phyloP scores from a whole-genome alignment of 1,140 invertebrate species.

The Centruroides sculpturatus region DNA sequence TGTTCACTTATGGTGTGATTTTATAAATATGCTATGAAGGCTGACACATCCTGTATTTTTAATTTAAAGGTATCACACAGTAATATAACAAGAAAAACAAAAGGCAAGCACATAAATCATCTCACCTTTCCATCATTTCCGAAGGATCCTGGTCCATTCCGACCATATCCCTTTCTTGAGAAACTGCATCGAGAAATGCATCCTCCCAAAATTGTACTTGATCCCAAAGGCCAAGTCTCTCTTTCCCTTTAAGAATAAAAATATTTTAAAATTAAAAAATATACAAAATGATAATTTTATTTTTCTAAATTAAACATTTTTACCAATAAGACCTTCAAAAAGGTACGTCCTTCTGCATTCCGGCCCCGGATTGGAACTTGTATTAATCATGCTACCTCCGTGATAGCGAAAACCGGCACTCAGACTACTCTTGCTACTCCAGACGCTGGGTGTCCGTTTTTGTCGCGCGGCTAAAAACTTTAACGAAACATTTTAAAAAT shows the following conservation, averaged over 20 bases:
- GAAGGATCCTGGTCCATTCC: conserved; percentile 98
- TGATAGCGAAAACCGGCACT: conserved; percentile 77
- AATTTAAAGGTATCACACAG: too few species aligned
- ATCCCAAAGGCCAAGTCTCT: conserved; percentile 85
- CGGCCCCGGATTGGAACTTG: conserved; percentile 59
- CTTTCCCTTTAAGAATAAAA: conserved; percentile 38
- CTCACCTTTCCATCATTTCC: conserved; percentile 94
- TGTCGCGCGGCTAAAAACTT: conserved; percentile 30
- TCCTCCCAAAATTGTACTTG: conserved; percentile 99
- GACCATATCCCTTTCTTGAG: conserved; percentile 96
- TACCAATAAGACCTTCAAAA: conserved; percentile 53
- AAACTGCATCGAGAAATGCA: conserved; percentile 94
- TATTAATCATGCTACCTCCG: conserved; percentile 69
- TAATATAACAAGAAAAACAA: too few species aligned
- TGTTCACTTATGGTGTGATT: too few species aligned
- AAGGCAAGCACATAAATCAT: not conserved
- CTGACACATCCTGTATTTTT: too few species aligned
- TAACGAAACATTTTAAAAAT: too few species aligned
- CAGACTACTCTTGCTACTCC: conserved; percentile 82
- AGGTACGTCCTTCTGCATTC: conserved; percentile 76
- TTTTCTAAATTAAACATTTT: not conserved
- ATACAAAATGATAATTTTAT: too few species aligned
- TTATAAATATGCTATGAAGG: too few species aligned
- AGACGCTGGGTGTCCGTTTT: conserved; percentile 64
- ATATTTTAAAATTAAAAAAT: too few species aligned